phyloP scores from a whole-genome alignment of 1,140 invertebrate species.

The Gryon sp. region DNA sequence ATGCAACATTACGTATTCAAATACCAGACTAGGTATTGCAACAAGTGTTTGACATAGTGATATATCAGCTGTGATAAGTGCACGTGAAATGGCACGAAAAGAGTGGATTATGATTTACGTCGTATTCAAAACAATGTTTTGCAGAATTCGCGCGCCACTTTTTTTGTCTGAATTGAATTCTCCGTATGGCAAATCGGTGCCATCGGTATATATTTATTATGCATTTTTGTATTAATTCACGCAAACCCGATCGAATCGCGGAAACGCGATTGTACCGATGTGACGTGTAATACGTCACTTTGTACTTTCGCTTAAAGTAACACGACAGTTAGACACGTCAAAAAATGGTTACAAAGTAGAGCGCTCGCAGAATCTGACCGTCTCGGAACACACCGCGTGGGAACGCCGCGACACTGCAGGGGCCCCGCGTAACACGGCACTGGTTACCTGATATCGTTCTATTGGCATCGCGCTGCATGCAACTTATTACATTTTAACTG shows the following conservation, averaged over 20 bases:
- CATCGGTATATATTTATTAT: constrained; percentile 39
- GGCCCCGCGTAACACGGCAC: constrained; percentile 54
- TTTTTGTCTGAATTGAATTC: too few species aligned
- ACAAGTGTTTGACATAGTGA: constrained; percentile 24
- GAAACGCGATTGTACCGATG: constrained; percentile 29
- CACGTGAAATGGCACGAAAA: constrained; percentile 15
- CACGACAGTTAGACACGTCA: constrained; percentile 26
- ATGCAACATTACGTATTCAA: constrained; percentile 53
- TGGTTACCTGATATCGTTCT: constrained; percentile 51
- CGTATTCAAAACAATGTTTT: constrained; percentile 6
- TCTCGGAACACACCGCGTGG: constrained; percentile 36
- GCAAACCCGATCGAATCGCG: constrained; percentile 9
- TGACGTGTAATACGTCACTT: constrained; percentile 46
- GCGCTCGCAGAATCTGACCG: constrained; percentile 34
- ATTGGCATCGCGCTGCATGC: constrained; percentile 29
- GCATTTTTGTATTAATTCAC: constrained; percentile 32
- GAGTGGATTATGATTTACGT: constrained; percentile 17
- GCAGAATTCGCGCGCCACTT: neutral
- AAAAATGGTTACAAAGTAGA: constrained; percentile 44
- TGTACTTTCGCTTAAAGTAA: constrained; percentile 45
- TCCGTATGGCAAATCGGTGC: neutral
- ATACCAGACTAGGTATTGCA: constrained; percentile 20
- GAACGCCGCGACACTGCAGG: constrained; percentile 49
- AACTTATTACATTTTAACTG: constrained; percentile 44
- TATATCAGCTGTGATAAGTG: constrained; percentile 23